phyloP scores from a whole-genome alignment of 2,888 invertebrate genomes.

The Entomobrya proxima region DNA sequence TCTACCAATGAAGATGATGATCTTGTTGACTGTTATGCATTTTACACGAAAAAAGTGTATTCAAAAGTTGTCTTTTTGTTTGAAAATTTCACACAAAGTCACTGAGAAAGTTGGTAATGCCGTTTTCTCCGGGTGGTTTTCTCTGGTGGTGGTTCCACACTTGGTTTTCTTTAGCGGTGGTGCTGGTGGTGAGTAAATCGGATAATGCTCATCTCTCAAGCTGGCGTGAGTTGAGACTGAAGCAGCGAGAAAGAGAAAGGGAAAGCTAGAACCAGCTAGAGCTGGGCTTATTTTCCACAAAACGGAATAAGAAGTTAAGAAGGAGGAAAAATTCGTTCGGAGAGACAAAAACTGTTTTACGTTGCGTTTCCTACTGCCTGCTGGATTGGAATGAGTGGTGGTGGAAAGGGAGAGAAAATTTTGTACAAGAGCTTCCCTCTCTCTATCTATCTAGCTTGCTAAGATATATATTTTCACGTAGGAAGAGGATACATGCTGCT shows the following conservation, averaged over 20 bases:
- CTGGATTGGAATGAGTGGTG: neutral
- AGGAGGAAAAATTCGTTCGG: neutral
- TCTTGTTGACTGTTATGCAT: neutral
- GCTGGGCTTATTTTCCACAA: conserved; percentile 38
- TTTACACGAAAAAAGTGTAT: neutral
- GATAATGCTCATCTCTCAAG: conserved; percentile 59
- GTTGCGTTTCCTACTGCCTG: too few relatives aligned
- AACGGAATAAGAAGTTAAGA: neutral
- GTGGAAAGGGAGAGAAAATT: conserved; percentile 36
- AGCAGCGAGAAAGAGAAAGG: conserved; percentile 34
- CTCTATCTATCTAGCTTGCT: neutral
- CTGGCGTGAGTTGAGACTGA: conserved; percentile 50
- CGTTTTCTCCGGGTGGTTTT: too few relatives aligned
- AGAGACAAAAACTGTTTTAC: too few relatives aligned
- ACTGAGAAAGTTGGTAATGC: neutral
- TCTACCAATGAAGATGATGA: neutral
- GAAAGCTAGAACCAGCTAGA: conserved; percentile 11
- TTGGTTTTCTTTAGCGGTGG: neutral
- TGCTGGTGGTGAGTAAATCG: conserved; percentile 49
- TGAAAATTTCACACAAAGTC: neutral
- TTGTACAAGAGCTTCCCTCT: conserved; percentile 34
- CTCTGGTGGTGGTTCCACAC: neutral
- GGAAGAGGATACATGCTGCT: too few relatives aligned
- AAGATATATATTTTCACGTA: too few relatives aligned
- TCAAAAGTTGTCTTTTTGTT: neutral